Base-by-base conservation (phyloP, 2,797 vertebrate species). In the Chromobotia macracanthus region DNA sequence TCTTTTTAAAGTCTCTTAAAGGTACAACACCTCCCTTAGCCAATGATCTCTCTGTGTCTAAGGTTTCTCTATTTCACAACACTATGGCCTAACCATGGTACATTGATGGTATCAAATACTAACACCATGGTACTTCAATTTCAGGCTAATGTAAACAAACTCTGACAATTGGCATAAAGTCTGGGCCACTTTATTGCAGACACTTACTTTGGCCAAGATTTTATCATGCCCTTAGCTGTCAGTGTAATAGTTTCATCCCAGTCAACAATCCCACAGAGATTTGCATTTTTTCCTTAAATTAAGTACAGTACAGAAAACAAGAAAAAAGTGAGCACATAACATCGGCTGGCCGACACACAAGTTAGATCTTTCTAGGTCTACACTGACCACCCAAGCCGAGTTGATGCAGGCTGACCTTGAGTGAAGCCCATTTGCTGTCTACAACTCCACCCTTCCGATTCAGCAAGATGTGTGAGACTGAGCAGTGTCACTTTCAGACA, bases 381-480 rank as follows among this genome's bases (percentile, higher is more conserved):
- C 28, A 23, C 41, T 13, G 8, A 10, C 28, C 50, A 58, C 58
- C 18, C 65, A 63, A 63, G 28, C 35, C 58, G 68, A 21, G 65
- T 28, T 46, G 11, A 51, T 44, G 48, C 44, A 81, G 9, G 41
- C 55, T 31, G 46, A 16, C 38, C 75, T 15, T 53, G 41, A 56
- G 31, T 21, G 25, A 80, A 56, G 44, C 8, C 25, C 48, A 51
- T 10, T 44, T 25, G 58, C 73, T 46, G 16, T 15, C 35, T 28
- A 72, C 23, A 38, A 46, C 75, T 53, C 71, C 75, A 69, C 79
- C 53, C 79, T 85, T 85, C 72, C 81, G 75, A 21, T 83, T 61
- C 38, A 65, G 55, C 9, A 9, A 28, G 19, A 67, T 44, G 64
- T 50, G 50, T 25, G 65, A 61, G 56, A 64, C n/a, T 19, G 70